Percentiles rank a stretch among this genome's conserved stretches.
Conservation (phyloP, 2,888 invertebrate genomes). For the Chrysolina haemoptera region DNA sequence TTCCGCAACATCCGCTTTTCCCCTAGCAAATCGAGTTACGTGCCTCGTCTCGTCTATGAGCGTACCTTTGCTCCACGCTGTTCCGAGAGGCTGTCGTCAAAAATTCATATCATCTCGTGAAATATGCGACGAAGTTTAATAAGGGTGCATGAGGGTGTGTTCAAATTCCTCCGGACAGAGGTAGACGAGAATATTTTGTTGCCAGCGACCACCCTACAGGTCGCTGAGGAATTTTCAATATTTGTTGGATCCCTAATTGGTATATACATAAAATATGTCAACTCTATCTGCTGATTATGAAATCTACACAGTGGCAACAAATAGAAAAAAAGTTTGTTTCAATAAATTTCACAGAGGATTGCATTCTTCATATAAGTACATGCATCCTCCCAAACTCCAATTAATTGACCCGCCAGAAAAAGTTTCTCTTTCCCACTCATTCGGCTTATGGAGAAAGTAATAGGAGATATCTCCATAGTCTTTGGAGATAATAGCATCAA, state of each 20-base stretch:
- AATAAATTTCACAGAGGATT: no score
- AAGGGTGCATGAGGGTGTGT: background rate
- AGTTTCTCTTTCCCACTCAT: no score
- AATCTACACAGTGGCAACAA: no score
- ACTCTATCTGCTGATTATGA: no score
- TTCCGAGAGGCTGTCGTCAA: background rate
- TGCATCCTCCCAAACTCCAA: no score
- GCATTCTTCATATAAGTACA: no score
- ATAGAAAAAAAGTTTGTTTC: no score
- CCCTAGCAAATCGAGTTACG: constrained; percentile 4
- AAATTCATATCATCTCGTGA: constrained; percentile 1
- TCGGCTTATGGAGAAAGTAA: no score
- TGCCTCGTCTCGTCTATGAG: background rate
- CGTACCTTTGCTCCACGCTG: background rate
- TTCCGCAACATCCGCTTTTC: constrained; percentile 10
- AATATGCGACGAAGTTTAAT: constrained; percentile 9
- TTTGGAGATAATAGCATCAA: no score
- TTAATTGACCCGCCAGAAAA: no score
- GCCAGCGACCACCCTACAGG: background rate
- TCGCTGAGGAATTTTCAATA: constrained; percentile 3
- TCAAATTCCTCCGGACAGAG: background rate
- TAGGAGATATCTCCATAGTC: no score
- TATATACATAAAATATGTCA: background rate
- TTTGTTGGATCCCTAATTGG: background rate
- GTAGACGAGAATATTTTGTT: background rate